A percentile compares a stretch with the other conserved stretches of the same genome.
Evolutionary conservation across 1,140 invertebrate genomes (phyloP).

Genomic region (Bombus impatiens): DNA sequence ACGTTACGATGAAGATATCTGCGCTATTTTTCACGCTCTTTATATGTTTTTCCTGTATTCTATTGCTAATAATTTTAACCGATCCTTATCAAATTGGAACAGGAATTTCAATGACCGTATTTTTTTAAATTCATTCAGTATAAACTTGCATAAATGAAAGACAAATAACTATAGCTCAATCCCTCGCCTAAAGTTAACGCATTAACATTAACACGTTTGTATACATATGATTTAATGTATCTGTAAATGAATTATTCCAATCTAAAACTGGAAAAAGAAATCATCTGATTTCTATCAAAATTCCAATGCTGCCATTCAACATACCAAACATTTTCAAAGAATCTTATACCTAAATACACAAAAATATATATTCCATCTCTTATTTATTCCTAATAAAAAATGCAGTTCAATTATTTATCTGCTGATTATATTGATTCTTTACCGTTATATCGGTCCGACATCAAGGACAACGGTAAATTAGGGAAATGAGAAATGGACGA

Average conservation of each 20-base stretch:
- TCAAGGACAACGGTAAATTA: neutral
- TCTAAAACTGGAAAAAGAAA: neutral
- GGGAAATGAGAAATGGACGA: neutral
- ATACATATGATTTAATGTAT: neutral
- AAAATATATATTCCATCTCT: too few species aligned
- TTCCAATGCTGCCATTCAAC: neutral
- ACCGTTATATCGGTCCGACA: too few species aligned
- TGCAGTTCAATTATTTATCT: too few species aligned
- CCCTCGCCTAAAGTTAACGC: neutral
- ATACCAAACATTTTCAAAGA: too few species aligned
- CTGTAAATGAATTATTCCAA: neutral
- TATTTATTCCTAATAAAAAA: too few species aligned
- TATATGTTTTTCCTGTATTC: neutral
- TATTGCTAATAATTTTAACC: too few species aligned
- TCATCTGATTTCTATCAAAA: neutral
- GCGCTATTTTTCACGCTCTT: neutral
- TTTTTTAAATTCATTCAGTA: neutral
- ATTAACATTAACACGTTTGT: neutral
- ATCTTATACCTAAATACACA: too few species aligned
- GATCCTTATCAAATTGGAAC: conserved; percentile 9
- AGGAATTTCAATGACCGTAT: neutral
- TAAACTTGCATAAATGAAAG: neutral
- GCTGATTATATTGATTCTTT: too few species aligned
- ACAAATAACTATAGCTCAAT: neutral
- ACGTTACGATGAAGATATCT: neutral